These are phyloP conservation scores for Trochalopteron elliotii DNA, from an alignment of 2,113 vertebrate genomes.

Conservation along the genomic window DNA sequence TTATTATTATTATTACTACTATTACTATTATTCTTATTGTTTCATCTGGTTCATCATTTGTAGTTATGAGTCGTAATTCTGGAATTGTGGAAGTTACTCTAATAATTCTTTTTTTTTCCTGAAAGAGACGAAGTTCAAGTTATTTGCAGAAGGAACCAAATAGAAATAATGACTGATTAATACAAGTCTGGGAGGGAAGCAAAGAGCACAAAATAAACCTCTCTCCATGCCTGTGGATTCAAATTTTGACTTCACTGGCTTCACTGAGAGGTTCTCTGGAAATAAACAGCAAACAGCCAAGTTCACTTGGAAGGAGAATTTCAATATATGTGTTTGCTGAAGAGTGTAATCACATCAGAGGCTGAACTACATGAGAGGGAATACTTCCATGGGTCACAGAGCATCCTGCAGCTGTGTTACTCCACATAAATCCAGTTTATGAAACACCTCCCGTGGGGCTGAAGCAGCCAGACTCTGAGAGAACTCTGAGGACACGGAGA, in stretches of 20 bases:
- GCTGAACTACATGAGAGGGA: neutral
- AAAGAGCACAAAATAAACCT: neutral
- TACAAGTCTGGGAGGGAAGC: neutral
- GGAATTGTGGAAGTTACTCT: neutral
- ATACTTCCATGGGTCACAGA: conserved; percentile 5
- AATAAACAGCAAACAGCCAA: conserved; percentile 2
- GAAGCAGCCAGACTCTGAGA: neutral
- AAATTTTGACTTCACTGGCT: neutral
- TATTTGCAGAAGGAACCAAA: neutral
- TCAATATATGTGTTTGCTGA: conserved; percentile 37
- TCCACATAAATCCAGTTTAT: neutral
- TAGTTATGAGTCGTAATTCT: neutral
- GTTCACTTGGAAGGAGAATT: neutral
- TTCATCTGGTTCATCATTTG: neutral
- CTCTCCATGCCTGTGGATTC: neutral
- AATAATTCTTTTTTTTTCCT: neutral
- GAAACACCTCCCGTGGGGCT: neutral
- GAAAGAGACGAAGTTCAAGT: neutral
- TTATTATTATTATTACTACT: neutral
- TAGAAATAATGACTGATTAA: neutral
- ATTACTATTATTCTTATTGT: neutral
- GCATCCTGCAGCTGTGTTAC: neutral
- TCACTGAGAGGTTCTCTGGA: neutral
- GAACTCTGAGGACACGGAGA: neutral
- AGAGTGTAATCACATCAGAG: conserved; percentile 53